Conservation (phyloP, 2,113 vertebrate species). For the Colinus virginianus region DNA sequence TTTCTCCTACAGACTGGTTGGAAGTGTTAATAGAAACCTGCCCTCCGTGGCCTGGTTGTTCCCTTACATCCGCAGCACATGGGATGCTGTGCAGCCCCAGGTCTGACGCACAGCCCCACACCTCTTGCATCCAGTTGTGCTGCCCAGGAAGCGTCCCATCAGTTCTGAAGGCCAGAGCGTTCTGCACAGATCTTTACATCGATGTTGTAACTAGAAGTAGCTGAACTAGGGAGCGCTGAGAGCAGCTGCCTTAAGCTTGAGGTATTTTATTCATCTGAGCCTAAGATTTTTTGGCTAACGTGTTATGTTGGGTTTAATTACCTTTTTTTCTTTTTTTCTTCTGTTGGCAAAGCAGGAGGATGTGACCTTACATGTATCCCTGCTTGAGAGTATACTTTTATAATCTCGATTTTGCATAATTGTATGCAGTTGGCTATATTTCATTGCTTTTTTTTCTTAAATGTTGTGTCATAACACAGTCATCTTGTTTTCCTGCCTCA, state of each 20-base stretch:
- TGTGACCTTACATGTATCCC: background rate
- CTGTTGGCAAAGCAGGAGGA: background rate
- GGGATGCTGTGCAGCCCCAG: background rate
- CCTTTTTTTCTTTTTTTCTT: background rate
- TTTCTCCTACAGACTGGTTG: background rate
- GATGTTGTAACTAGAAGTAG: background rate
- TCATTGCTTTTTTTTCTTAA: background rate
- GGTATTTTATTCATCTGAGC: background rate
- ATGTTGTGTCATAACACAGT: background rate
- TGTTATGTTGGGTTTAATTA: background rate
- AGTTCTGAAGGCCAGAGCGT: accelerated
- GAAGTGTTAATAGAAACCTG: background rate
- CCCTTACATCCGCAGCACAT: background rate
- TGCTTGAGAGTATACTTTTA: background rate
- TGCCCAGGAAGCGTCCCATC: background rate
- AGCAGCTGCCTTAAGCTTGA: background rate
- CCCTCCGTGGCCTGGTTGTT: background rate
- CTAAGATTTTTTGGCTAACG: background rate
- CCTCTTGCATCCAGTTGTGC: background rate
- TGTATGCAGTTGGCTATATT: background rate
- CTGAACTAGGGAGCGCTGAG: background rate
- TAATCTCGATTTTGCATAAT: background rate
- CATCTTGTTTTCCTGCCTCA: background rate
- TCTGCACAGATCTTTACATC: background rate
- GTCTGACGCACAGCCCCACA: background rate